A percentile compares a stretch with the other conserved stretches of the same genome.
These are phyloP conservation scores for Neocloeon triangulifer DNA, from an alignment of 1,140 invertebrate species.

Conservation along the genomic window DNA sequence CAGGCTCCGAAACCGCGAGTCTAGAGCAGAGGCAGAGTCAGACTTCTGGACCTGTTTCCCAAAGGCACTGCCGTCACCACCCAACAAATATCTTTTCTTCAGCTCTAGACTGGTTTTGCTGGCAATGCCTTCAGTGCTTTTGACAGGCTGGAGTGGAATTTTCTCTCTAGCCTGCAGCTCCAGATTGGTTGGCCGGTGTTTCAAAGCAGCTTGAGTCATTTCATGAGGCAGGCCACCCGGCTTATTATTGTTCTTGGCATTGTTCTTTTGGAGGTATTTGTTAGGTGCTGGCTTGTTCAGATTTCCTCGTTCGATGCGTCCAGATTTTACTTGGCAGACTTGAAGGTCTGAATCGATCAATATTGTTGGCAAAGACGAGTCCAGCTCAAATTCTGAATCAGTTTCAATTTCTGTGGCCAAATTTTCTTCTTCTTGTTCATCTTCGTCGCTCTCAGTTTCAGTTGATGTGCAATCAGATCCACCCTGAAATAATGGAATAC, in stretches of 20 bases:
- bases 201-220: not conserved
- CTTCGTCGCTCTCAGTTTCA: constrained; percentile 25
- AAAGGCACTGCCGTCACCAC: constrained; percentile 20
- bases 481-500: constrained; percentile 3
- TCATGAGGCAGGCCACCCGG: not conserved
- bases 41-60: constrained; percentile 49
- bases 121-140: constrained; percentile 64
- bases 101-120: constrained; percentile 64
- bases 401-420: constrained; percentile 78
- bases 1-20: constrained; percentile 58
- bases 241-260: not conserved
- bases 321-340: not conserved
- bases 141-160: constrained; percentile 50
- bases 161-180: too few relatives aligned
- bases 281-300: too few relatives aligned
- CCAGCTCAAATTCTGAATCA: constrained; percentile 73
- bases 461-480: constrained; percentile 9
- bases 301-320: not conserved
- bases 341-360: not conserved
- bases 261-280: not conserved
- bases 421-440: constrained; percentile 35
- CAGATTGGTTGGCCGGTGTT: not conserved
- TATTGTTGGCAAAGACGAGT: too few relatives aligned
- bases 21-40: constrained; percentile 61
- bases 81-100: constrained; percentile 60